Conservation (phyloP, 2,888 invertebrate genomes). For the Tipula unca region DNA sequence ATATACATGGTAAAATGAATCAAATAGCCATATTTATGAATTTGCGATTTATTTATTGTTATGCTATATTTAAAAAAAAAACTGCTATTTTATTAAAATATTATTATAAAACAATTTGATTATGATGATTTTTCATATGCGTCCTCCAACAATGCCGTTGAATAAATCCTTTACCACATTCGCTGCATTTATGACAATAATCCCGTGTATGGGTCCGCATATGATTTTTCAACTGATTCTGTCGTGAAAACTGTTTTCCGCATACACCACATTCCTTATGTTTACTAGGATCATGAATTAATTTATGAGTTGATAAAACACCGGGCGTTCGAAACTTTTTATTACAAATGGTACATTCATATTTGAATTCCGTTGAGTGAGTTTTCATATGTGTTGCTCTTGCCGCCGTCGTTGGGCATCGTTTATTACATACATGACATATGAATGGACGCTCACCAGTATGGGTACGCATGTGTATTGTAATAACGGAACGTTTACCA, state of each 20-base stretch:
- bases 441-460: not conserved
- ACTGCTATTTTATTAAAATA: not conserved
- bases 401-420: not conserved
- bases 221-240: not conserved
- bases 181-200: not conserved
- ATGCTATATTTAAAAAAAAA: too few species aligned
- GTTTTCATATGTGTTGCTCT: not conserved
- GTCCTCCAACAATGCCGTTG: slow-evolving; percentile 1
- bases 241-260: not conserved
- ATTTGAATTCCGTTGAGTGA: not conserved
- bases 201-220: not conserved
- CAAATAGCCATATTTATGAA: too few species aligned
- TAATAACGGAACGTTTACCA: not conserved
- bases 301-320: not conserved
- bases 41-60: too few species aligned
- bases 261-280: not conserved
- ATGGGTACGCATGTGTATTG: not conserved
- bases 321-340: not conserved
- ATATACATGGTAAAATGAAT: too few species aligned
- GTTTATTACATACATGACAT: not conserved
- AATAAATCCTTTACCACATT: slow-evolving; percentile 14
- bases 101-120: not conserved
- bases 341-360: not conserved
- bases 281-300: not conserved
- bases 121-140: slow-evolving; percentile 16